Conservation (phyloP, 1,140 invertebrate species). For the Hycleus phaleratus region DNA sequence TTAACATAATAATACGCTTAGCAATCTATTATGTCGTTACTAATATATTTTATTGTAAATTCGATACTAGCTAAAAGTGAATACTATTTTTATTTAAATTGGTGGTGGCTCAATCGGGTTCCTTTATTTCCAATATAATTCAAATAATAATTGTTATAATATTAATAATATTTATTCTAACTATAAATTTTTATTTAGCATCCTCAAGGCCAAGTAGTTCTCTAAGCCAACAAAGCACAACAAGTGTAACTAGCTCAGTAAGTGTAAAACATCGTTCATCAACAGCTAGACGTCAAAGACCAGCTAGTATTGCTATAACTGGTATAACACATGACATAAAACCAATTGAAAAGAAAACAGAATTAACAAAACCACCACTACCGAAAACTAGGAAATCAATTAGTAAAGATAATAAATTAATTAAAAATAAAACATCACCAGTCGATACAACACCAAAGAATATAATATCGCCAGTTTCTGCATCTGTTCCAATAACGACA, state of each 20-base stretch:
- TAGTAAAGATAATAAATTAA: conserved; percentile 31
- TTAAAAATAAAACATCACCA: conserved; percentile 25
- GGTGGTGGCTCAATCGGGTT: conserved; percentile 16
- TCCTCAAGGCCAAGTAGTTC: conserved; percentile 76
- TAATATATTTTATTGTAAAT: no score
- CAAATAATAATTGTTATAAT: neutral
- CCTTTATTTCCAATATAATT: neutral
- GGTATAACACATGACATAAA: conserved; percentile 52
- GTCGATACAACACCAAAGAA: conserved; percentile 31
- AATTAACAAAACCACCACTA: conserved; percentile 34
- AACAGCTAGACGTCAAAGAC: conserved; percentile 59
- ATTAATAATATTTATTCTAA: neutral
- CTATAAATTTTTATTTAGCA: conserved; percentile 27
- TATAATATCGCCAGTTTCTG: conserved; percentile 20
- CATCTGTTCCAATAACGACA: conserved; percentile 2
- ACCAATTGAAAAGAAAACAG: conserved; percentile 17
- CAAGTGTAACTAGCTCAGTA: conserved; percentile 44
- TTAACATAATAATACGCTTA: no score
- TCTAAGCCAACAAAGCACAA: conserved; percentile 60
- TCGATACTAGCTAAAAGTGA: no score
- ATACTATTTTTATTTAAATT: neutral
- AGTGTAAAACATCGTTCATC: conserved; percentile 50
- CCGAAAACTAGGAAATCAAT: conserved; percentile 36
- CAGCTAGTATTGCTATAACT: conserved; percentile 73
- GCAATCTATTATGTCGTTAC: no score